These are phyloP conservation scores for Hyalella azteca DNA, from an alignment of 2,888 invertebrate genomes.

Conservation along the genomic window DNA sequence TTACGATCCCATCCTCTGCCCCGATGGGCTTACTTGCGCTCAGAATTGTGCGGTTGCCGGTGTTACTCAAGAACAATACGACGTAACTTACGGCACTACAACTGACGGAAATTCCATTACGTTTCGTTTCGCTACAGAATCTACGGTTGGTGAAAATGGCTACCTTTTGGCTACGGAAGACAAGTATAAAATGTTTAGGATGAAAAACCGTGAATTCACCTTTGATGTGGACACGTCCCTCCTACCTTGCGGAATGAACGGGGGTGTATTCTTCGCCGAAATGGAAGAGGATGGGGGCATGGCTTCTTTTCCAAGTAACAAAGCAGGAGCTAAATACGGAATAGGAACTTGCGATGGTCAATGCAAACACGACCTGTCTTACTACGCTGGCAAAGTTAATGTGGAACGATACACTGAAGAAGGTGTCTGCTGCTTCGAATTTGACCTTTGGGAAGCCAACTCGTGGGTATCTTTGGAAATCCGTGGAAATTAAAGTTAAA, in stretches of 20 bases:
- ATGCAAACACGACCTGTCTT: conserved; percentile 58
- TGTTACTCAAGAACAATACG: conserved; percentile 8
- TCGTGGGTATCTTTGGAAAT: neutral
- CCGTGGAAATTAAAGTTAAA: no score
- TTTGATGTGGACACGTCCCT: conserved; percentile 54
- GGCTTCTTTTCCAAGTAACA: conserved; percentile 44
- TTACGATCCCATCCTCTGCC: conserved; percentile 1
- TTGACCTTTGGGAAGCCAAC: conserved; percentile 59
- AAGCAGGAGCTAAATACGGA: conserved; percentile 55
- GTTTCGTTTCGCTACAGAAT: neutral
- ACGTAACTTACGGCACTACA: neutral
- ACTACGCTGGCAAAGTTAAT: conserved; percentile 55
- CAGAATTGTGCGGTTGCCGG: conserved; percentile 20
- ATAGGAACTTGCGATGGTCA: conserved; percentile 58
- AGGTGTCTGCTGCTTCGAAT: conserved; percentile 56
- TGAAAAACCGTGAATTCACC: conserved; percentile 56
- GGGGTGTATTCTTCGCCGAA: conserved; percentile 57
- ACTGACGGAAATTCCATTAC: conserved; percentile 13
- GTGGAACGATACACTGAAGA: conserved; percentile 28
- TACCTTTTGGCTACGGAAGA: conserved; percentile 46
- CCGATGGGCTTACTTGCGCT: conserved; percentile 2
- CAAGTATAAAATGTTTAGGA: conserved; percentile 57
- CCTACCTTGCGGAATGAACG: conserved; percentile 57
- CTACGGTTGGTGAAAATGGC: conserved; percentile 49
- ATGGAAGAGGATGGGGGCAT: conserved; percentile 57